Evolutionary conservation across 2,888 invertebrate species (phyloP).

Genomic region (Lutraria lutraria): DNA sequence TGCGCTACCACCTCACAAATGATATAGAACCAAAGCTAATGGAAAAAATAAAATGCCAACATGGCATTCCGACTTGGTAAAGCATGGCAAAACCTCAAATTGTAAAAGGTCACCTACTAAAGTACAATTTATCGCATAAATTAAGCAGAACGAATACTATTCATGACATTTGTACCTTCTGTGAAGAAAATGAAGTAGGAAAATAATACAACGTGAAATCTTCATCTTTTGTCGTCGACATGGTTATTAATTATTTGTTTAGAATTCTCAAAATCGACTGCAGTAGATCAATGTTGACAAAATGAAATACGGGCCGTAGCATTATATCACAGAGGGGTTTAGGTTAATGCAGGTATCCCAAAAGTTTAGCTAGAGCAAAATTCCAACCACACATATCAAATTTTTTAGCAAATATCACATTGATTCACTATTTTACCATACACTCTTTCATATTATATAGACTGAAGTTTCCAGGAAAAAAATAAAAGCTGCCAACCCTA

Average conservation of each 20-base stretch:
- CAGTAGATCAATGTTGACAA: slow-evolving; percentile 22
- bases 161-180: slow-evolving; percentile 73
- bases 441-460: no score
- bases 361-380: no score
- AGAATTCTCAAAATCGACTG: neutral
- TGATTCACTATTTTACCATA: no score
- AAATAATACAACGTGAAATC: slow-evolving; percentile 76
- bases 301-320: neutral
- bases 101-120: neutral
- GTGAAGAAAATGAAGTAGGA: slow-evolving; percentile 82
- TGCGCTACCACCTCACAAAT: no score
- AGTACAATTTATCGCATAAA: neutral
- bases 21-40: no score
- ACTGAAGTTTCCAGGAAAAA: neutral
- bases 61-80: no score
- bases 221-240: slow-evolving; percentile 26
- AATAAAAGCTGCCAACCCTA: neutral
- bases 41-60: no score
- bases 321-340: neutral
- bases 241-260: neutral
- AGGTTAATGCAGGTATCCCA: no score
- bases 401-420: no score
- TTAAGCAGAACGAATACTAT: neutral
- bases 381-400: no score
- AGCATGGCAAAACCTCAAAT: no score